A percentile compares a stretch with the other conserved stretches of the same genome.
These are phyloP conservation scores for Oxyruncus cristatus DNA, from an alignment of 2,113 vertebrate genomes.

Conservation along the genomic window DNA sequence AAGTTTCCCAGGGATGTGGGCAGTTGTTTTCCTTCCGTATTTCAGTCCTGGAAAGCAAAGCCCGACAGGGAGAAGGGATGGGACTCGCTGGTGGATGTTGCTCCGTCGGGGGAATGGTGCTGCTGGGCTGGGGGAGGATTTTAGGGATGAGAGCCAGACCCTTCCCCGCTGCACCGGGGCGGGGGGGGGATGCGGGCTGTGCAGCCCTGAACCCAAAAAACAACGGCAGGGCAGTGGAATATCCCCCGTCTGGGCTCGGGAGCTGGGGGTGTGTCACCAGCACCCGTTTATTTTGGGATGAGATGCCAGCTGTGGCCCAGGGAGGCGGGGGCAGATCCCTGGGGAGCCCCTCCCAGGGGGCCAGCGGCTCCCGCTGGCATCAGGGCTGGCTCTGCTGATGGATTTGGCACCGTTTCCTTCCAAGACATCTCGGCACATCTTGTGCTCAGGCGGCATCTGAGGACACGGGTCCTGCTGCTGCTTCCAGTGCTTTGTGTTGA, in stretches of 20 bases:
- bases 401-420: neutral
- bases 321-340: neutral
- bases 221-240: fast-evolving
- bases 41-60: neutral
- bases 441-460: neutral
- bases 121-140: neutral
- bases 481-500: neutral
- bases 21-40: neutral
- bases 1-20: neutral
- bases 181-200: neutral
- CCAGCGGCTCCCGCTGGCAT: neutral
- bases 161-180: fast-evolving
- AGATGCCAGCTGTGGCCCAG: neutral
- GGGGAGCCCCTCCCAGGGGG: neutral
- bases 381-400: neutral
- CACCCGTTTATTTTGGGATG: fast-evolving
- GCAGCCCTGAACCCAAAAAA: neutral
- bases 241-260: fast-evolving
- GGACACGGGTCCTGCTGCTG: neutral
- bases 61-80: neutral
- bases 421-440: neutral
- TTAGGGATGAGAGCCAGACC: neutral
- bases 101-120: fast-evolving
- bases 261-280: fast-evolving
- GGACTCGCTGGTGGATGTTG: neutral